Evolutionary conservation across 2,113 vertebrate genomes (phyloP).

Genomic region (Tragelaphus scriptus): DNA sequence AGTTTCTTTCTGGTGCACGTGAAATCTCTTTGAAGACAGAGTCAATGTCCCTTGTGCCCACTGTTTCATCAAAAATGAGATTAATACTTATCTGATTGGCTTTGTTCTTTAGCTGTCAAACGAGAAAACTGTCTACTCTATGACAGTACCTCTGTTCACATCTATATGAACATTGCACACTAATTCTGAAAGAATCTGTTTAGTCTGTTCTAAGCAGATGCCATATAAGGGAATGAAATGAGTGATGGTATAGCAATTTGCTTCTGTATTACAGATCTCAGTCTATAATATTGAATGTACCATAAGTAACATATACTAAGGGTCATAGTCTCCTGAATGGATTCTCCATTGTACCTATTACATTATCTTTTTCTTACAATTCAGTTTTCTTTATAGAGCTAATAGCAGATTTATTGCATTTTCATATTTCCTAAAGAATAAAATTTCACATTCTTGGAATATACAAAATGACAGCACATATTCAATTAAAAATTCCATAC

Average conservation of each 20-base stretch:
- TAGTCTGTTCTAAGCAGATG: background rate
- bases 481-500: background rate
- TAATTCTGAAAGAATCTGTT: background rate
- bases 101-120: background rate
- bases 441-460: background rate
- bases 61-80: background rate
- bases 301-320: rapidly evolving
- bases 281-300: background rate
- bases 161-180: background rate
- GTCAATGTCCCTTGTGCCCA: background rate
- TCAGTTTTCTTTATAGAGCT: background rate
- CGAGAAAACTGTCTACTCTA: background rate
- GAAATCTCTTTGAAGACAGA: background rate
- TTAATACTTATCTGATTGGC: background rate
- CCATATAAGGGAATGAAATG: background rate
- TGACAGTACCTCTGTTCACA: background rate
- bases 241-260: background rate
- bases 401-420: background rate
- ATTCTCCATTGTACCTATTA: background rate
- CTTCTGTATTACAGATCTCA: background rate
- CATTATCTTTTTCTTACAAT: background rate
- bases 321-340: background rate
- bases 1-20: background rate
- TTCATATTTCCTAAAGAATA: background rate
- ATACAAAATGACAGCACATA: background rate